phyloP scores from a whole-genome alignment of 2,113 vertebrate species.

The Pongo pygmaeus region DNA sequence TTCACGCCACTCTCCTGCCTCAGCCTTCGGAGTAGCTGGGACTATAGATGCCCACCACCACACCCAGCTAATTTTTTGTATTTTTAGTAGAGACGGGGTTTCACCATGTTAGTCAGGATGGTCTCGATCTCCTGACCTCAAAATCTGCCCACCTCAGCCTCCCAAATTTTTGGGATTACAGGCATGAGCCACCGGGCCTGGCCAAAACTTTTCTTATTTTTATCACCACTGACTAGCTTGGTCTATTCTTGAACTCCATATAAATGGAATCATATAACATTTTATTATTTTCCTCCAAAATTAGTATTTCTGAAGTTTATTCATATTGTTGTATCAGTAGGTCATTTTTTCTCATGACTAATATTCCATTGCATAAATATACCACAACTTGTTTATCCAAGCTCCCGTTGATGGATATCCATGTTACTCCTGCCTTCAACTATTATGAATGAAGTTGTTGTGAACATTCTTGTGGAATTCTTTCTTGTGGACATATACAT shows the following conservation, averaged over 20 bases:
- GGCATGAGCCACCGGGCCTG: too few species aligned
- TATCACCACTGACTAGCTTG: background rate
- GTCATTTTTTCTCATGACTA: background rate
- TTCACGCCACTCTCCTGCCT: too few species aligned
- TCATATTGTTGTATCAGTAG: background rate
- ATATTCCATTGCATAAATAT: background rate
- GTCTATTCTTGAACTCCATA: background rate
- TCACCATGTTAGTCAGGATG: too few species aligned
- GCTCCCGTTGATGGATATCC: background rate
- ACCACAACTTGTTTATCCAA: background rate
- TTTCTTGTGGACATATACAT: background rate
- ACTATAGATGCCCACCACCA: too few species aligned
- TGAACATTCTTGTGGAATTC: background rate
- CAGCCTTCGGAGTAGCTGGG: too few species aligned
- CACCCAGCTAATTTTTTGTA: too few species aligned
- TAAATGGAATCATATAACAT: background rate
- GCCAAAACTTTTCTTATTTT: background rate
- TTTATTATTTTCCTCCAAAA: background rate
- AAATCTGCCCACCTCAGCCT: too few species aligned
- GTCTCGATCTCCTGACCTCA: too few species aligned
- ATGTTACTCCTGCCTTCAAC: background rate
- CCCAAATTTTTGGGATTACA: too few species aligned
- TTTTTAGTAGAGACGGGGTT: too few species aligned
- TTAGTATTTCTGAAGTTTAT: background rate
- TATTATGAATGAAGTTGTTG: background rate